Base-by-base conservation (phyloP, 2,888 invertebrate genomes). In the Lingula anatina region DNA sequence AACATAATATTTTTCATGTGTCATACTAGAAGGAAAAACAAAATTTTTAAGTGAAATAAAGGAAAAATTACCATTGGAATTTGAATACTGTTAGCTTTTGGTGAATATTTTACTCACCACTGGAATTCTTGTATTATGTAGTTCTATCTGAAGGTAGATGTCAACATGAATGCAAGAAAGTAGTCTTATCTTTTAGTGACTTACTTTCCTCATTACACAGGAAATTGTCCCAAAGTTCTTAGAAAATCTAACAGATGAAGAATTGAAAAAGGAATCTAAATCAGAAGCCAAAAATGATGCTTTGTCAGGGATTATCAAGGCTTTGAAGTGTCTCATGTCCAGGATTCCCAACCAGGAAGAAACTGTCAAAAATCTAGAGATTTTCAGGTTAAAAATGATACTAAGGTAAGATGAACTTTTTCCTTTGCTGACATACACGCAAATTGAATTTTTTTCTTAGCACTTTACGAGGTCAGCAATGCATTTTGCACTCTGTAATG, bases 361-460 rank as follows among this genome's bases (percentile, higher is more conserved):
- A 68, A 83, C 83, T 63, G 84, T 86, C 59, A 84, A 85, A 81
- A 83, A 86, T 67, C 82, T 96, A 67, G 95, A 95, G 83, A 90
- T 93, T 80, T 92, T 95, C 82, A 84, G 95, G 65, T 82, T 96
- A 62, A 92, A 94, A 82, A 94, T 96, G 90, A 94, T 96, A 70
- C 82, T 96, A 63, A 78, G 81, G 72, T 71, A 47, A 35, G 44
- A n/a, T n/a, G n/a, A n/a, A n/a, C n/a, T n/a, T n/a, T n/a, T n/a
- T 12, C 5, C 21, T n/a, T n/a, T n/a, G n/a, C n/a, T n/a, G n/a
- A n/a, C n/a, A n/a, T n/a, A n/a, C n/a, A n/a, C n/a, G n/a, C n/a
- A n/a, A n/a, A n/a, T n/a, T 39, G 20, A 12, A 9, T 39, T 39
- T 39, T 12, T 12, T 35, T 35, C 9, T 35, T n/a, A 12, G 35